Evolutionary conservation across 2,888 invertebrate species (phyloP).

Genomic region (Metellina segmentata): DNA sequence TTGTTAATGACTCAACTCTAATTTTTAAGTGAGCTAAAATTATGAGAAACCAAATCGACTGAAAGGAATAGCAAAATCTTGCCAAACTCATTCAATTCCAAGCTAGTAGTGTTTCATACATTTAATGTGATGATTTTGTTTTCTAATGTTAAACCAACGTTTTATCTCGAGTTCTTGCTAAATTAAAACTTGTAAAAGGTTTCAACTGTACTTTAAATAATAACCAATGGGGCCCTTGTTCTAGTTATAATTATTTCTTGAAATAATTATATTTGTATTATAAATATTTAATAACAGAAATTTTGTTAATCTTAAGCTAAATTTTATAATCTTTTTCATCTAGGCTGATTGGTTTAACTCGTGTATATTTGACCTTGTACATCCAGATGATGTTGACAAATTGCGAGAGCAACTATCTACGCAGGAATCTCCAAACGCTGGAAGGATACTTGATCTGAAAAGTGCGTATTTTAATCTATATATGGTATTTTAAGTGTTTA

Average conservation of each 20-base stretch:
- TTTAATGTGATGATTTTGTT: too few relatives aligned
- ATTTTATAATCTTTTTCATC: conserved; percentile 77
- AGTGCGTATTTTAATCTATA: conserved; percentile 81
- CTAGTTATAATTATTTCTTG: background rate
- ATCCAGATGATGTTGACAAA: conserved; percentile 97
- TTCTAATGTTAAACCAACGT: too few relatives aligned
- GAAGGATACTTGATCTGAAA: conserved; percentile 97
- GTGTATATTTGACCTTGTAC: conserved; percentile 96
- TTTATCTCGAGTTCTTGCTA: background rate
- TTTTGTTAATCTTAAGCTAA: too few relatives aligned
- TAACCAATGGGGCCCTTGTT: background rate
- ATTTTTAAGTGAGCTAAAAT: too few relatives aligned
- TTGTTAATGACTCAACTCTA: too few relatives aligned
- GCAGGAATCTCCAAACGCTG: conserved; percentile 96
- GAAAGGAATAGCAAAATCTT: too few relatives aligned
- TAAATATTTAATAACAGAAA: too few relatives aligned
- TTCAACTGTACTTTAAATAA: background rate
- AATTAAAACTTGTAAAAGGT: background rate
- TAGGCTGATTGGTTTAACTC: conserved; percentile 98
- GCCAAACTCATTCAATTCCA: too few relatives aligned
- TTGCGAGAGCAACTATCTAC: conserved; percentile 98
- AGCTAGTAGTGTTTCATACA: too few relatives aligned
- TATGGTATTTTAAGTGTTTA: background rate
- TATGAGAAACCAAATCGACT: too few relatives aligned
- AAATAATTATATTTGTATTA: too few relatives aligned